Base-by-base conservation (phyloP, 2,888 invertebrate species). In the Euclidia mi region DNA sequence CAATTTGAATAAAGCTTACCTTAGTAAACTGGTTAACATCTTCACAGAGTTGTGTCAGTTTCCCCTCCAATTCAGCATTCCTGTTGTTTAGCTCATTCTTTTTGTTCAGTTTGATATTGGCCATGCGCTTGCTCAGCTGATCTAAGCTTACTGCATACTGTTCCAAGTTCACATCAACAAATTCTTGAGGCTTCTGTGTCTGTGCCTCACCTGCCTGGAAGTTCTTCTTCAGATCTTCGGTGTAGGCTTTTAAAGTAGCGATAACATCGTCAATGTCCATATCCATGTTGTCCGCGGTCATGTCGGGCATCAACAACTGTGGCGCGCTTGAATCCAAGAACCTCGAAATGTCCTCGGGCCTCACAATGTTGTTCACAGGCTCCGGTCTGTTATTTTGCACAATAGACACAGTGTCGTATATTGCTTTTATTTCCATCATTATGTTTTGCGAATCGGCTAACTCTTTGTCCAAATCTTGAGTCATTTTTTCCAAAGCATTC, bases 21-120 rank as follows among this genome's bases (percentile, higher is more conserved):
- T 91, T 84, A 25, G 87, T 88, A 63, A 94, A 92, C 72, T 87
- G 81, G 32, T 88, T 83, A 0, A 93, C 89, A 83, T 92, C 88
- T 35, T 88, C 78, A 65, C 87, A 89, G 6, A 94, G 67, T 20
- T 85, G 80, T 14, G 77, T 65, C 38, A 94, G 62, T 61, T 93
- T 92, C 1, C 61, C 61, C 63, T 94, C 92, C 20, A 94, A 72
- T 37, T 88, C 89, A 20, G 65, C 47, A 71, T 85, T 89, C 48
- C 79, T 87, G 6, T 76, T 75, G n/a, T 60, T 73, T 1, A 56
- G 64, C n/a, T 82, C 77, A 43, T 79, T 75, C 12, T 61, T 78
- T 43, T 82, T 85, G 32, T 65, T 82, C 0, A 89, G 49, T 56
- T 90, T 91, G 2, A 94, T 81, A 41, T 85, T 87, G 0, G 81